These are phyloP conservation scores for Drosophila gunungcola DNA, from an alignment of 1,140 invertebrate species.

Conservation along the genomic window DNA sequence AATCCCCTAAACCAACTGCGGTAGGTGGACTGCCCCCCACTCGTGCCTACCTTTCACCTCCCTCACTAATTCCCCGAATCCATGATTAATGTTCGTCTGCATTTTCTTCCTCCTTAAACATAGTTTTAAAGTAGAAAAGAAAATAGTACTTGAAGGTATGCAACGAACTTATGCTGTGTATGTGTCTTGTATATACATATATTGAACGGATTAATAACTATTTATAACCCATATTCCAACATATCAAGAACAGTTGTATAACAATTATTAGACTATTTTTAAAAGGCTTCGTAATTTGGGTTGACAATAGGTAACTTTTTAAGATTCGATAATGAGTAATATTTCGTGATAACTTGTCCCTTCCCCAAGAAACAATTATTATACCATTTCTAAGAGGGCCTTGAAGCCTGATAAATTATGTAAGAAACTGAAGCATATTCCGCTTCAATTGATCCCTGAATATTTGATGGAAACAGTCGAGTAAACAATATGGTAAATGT, in stretches of 20 bases:
- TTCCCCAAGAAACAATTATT: conserved; percentile 12
- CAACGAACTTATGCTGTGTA: not conserved
- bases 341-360: not conserved
- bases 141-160: not conserved
- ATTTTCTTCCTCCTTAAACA: not conserved
- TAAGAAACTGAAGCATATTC: conserved; percentile 35
- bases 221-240: too few relatives aligned
- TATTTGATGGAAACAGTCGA: conserved; percentile 52
- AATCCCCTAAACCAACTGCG: conserved; percentile 4
- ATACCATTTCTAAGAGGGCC: conserved; percentile 2
- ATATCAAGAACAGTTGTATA: too few relatives aligned
- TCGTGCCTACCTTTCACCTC: not conserved
- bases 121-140: conserved; percentile 17
- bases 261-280: too few relatives aligned
- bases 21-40: conserved; percentile 13
- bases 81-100: conserved; percentile 59
- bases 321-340: too few relatives aligned
- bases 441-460: conserved; percentile 48
- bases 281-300: too few relatives aligned
- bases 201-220: too few relatives aligned
- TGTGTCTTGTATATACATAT: not conserved
- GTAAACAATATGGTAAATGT: conserved; percentile 51
- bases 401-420: conserved; percentile 9
- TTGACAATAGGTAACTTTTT: too few relatives aligned
- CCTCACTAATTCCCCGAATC: conserved; percentile 25